Base-by-base conservation (phyloP, 2,797 vertebrate species). In the Acridotheres tristis region DNA sequence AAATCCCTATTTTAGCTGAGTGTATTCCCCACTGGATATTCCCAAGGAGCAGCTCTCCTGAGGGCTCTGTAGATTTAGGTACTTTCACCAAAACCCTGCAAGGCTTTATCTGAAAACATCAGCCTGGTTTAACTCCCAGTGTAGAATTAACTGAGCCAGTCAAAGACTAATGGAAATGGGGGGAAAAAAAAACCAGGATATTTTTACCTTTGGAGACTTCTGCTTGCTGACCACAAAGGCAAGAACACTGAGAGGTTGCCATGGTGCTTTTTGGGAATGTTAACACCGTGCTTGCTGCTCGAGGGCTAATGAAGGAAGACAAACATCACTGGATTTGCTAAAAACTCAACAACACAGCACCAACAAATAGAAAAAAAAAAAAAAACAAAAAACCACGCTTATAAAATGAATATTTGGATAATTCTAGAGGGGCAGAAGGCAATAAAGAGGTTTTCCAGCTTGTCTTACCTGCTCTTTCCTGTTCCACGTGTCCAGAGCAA, bases 381-480 rank as follows among this genome's bases (percentile, higher is more conserved):
- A n/a, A n/a, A n/a, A n/a, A n/a, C n/a, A 36, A 36, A 36, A 36
- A 36, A 36, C 36, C 36, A n/a, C 4, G 2, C 74, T 1, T 2
- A 27, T 13, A 55, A 48, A 82, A 90, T 0, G 2, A 80, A 83
- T 66, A 59, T 54, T 86, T 66, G 18, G 57, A 11, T 57, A 12
- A 36, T n/a, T 73, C 80, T 73, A 55, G 36, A 50, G 53, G 92
- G 34, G 86, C 32, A 88, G 50, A 72, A 94, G 71, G 77, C 47
- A 89, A 89, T 7, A 75, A 42, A 45, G 43, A 72, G 43, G 30
- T 89, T 89, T 92, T 68, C 38, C 90, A 91, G 86, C 83, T 79
- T 19, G 36, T 96, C 97, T 98, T 98, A 98, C 98, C 98, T 98
- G 97, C 90, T 80, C 51, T 67, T 96, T 96, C 94, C 77, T 95